Percentiles rank a stretch among this genome's conserved stretches.
These are phyloP conservation scores for Zophobas atratus DNA, from an alignment of 1,140 invertebrate species.

Conservation along the genomic window DNA sequence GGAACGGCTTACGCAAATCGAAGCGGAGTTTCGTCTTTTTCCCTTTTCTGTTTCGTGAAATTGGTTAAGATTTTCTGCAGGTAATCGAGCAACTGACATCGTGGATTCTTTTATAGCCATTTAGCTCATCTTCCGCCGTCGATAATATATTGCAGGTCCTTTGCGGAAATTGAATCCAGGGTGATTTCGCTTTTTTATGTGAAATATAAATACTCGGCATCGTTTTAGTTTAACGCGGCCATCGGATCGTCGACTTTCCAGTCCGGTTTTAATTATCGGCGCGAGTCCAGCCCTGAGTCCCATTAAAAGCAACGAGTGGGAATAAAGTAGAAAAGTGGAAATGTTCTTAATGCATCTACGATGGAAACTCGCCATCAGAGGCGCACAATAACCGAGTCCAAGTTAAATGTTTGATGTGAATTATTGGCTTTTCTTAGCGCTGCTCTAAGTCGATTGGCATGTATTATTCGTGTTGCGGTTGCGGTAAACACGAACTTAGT, in stretches of 20 bases:
- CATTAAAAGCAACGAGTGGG: constrained; percentile 33
- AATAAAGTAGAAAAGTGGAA: constrained; percentile 26
- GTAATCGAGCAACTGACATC: constrained; percentile 13
- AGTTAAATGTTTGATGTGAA: constrained; percentile 43
- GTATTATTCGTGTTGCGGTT: constrained; percentile 42
- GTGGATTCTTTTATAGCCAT: constrained; percentile 26
- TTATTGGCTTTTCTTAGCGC: constrained; percentile 40
- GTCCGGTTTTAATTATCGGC: constrained; percentile 14
- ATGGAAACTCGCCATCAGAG: constrained; percentile 3
- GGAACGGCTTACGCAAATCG: too few species aligned
- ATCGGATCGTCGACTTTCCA: neutral
- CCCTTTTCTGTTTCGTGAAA: too few species aligned
- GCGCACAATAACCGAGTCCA: constrained; percentile 12
- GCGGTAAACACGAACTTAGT: constrained; percentile 39
- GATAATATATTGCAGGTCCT: constrained; percentile 26
- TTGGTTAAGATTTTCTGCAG: constrained; percentile 9
- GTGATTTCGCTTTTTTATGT: constrained; percentile 10
- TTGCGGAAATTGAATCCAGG: constrained; percentile 32
- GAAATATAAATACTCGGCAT: constrained; percentile 20
- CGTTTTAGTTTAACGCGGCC: neutral
- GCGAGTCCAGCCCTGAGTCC: neutral
- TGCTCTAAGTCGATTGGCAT: constrained; percentile 45
- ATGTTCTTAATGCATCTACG: constrained; percentile 31
- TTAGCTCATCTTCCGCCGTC: constrained; percentile 31
- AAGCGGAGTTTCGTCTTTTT: too few species aligned